These are phyloP conservation scores for Sitta europaea DNA, from an alignment of 2,113 vertebrate genomes.

Conservation along the genomic window DNA sequence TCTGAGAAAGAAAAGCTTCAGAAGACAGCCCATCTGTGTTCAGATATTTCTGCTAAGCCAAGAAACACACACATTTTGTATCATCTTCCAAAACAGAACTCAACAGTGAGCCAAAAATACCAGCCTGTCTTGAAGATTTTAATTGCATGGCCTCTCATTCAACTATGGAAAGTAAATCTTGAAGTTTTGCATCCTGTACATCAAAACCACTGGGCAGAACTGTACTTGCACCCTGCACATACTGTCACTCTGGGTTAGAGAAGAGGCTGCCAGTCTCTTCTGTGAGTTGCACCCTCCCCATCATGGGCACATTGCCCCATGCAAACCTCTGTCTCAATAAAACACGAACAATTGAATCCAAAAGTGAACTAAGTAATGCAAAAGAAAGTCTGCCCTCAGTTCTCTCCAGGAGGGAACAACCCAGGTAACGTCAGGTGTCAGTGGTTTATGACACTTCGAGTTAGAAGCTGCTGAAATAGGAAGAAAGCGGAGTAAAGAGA, in stretches of 20 bases:
- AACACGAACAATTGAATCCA: neutral
- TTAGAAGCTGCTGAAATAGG: neutral
- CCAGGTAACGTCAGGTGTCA: neutral
- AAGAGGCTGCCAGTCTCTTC: neutral
- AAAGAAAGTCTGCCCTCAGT: neutral
- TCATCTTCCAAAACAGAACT: neutral
- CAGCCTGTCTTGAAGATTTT: neutral
- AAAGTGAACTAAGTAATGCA: neutral
- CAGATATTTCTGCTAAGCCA: conserved; percentile 27
- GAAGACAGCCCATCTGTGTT: conserved; percentile 10
- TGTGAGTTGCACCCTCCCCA: neutral
- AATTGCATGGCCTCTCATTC: neutral
- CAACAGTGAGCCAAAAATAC: neutral
- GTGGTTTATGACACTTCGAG: neutral
- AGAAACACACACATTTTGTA: neutral
- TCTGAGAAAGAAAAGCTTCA: neutral
- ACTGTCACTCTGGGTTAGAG: neutral
- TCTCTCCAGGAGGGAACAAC: neutral
- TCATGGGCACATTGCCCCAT: neutral
- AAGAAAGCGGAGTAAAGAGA: neutral
- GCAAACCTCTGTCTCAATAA: neutral
- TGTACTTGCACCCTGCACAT: neutral
- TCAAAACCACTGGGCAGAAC: neutral
- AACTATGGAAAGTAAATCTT: neutral
- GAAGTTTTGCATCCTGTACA: neutral